These are phyloP conservation scores for Cacatua alba DNA, from an alignment of 2,113 vertebrate genomes.

Conservation along the genomic window DNA sequence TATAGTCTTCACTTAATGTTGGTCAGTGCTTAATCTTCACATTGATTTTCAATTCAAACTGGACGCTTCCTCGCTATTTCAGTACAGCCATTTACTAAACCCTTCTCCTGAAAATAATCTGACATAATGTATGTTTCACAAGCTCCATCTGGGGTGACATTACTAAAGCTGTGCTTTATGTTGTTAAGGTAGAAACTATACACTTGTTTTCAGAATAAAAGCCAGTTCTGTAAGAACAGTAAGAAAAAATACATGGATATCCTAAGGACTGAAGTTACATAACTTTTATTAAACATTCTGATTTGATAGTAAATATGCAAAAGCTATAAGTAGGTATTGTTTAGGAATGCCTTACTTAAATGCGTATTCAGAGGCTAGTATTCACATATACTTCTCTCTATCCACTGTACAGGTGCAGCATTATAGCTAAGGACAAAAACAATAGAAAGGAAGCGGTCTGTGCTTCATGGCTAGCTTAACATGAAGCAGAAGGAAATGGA, in stretches of 20 bases:
- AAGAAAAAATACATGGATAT: neutral
- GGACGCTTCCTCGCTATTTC: neutral
- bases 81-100: neutral
- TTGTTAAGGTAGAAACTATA: neutral
- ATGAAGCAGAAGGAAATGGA: conserved; percentile 20
- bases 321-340: neutral
- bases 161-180: neutral
- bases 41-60: neutral
- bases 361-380: neutral
- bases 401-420: neutral
- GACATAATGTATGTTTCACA: neutral
- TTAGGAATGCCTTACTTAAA: neutral
- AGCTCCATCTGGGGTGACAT: neutral
- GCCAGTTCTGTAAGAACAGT: neutral
- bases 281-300: neutral
- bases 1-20: neutral
- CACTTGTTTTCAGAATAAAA: neutral
- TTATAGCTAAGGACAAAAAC: neutral
- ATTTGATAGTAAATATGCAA: neutral
- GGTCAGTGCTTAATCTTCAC: neutral
- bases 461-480: conserved; percentile 38
- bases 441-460: conserved; percentile 7
- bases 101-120: neutral
- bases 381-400: neutral
- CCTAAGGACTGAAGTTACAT: neutral